Evolutionary conservation across 2,113 vertebrate species (phyloP).

Genomic region (Antechinus stuartii): DNA sequence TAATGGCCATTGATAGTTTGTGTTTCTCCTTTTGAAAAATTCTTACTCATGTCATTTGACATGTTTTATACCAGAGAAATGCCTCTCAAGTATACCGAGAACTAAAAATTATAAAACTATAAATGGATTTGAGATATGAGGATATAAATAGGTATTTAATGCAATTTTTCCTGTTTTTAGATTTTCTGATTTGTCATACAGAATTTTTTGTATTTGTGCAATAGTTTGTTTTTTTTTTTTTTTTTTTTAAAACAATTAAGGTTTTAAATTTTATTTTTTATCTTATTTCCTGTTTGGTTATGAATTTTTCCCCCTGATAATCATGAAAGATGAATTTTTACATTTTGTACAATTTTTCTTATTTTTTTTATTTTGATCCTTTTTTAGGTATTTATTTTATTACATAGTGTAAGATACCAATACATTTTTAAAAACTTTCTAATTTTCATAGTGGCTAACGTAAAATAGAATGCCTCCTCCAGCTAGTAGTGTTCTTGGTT

Average conservation of each 20-base stretch:
- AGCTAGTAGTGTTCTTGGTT: background rate
- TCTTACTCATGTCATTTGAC: background rate
- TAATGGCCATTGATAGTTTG: background rate
- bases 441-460: background rate
- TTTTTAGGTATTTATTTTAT: background rate
- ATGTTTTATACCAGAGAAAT: background rate
- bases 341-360: background rate
- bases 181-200: background rate
- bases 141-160: background rate
- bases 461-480: background rate
- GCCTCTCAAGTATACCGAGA: background rate
- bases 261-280: background rate
- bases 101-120: background rate
- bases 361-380: background rate
- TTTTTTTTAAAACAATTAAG: too few relatives aligned
- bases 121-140: background rate
- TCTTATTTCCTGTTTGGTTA: background rate
- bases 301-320: background rate
- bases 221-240: background rate
- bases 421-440: background rate
- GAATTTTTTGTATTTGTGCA: background rate
- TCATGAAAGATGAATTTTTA: background rate
- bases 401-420: background rate
- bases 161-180: background rate
- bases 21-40: background rate